Conservation (phyloP, 2,888 invertebrate genomes). For the Epicampocera succincta region DNA sequence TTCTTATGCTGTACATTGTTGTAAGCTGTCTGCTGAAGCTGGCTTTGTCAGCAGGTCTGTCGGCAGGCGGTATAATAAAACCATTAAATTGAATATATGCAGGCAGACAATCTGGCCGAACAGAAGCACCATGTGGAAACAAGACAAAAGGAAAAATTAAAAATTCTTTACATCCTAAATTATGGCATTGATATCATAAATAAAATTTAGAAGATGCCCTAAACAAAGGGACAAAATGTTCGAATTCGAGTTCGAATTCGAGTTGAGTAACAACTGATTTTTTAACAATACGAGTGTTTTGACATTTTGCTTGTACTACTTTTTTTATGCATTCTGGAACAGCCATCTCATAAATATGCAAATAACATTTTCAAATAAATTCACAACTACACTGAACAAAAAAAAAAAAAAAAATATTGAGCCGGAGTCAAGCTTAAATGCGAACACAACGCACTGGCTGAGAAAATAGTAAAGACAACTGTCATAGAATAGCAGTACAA, state of each 20-base stretch:
- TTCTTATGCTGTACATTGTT: constrained; percentile 44
- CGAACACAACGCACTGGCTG: too few species aligned
- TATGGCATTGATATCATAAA: constrained; percentile 27
- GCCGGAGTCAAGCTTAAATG: too few species aligned
- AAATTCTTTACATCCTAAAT: background rate
- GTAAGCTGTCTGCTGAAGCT: constrained; percentile 20
- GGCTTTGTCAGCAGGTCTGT: background rate
- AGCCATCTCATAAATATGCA: constrained; percentile 64
- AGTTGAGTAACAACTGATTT: background rate
- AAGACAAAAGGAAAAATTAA: background rate
- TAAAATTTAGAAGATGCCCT: constrained; percentile 4
- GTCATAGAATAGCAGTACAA: too few species aligned
- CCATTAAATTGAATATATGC: constrained; percentile 11
- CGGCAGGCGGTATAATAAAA: background rate
- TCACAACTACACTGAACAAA: background rate
- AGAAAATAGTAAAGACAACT: too few species aligned
- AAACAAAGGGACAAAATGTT: background rate
- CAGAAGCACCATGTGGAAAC: background rate
- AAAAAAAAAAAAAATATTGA: background rate
- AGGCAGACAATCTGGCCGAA: background rate
- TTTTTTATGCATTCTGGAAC: background rate
- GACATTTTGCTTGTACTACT: constrained; percentile 30
- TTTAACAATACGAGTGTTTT: constrained; percentile 30
- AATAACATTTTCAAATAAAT: constrained; percentile 53
- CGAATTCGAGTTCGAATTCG: constrained; percentile 1